Evolutionary conservation across 2,797 vertebrate species (phyloP).

Genomic region (Coreius guichenoti): DNA sequence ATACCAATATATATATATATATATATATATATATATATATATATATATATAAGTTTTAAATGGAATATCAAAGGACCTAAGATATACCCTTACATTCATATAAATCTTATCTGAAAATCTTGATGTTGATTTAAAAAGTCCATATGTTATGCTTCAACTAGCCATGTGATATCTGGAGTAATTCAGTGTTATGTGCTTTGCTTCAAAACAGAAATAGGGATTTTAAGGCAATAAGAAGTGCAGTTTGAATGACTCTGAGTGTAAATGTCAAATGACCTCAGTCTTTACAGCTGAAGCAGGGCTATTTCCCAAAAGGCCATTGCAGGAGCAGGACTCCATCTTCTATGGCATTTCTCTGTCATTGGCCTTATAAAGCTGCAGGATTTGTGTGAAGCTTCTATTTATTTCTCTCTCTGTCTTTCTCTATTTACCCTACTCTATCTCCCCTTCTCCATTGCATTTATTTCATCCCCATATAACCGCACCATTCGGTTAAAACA

Average conservation of each 20-base stretch:
- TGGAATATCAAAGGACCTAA: not conserved
- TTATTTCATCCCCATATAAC: slow-evolving; percentile 28
- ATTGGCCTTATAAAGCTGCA: slow-evolving; percentile 48
- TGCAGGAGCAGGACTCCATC: slow-evolving; percentile 19
- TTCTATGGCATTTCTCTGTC: slow-evolving; percentile 35
- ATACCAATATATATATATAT: not conserved
- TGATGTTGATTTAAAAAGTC: not conserved
- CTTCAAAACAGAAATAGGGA: slow-evolving; percentile 25
- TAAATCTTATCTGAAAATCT: not conserved
- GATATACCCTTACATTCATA: not conserved
- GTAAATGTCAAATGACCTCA: slow-evolving; percentile 43
- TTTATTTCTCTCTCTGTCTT: slow-evolving; percentile 40
- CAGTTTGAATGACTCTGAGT: slow-evolving; percentile 8
- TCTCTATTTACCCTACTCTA: slow-evolving; percentile 8
- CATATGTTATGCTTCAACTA: not conserved
- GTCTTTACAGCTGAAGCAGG: slow-evolving; percentile 37
- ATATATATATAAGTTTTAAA: no score
- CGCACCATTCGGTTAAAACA: slow-evolving; percentile 62
- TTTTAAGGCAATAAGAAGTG: not conserved
- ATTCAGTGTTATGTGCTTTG: not conserved
- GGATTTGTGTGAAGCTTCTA: slow-evolving; percentile 30
- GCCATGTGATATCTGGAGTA: not conserved
- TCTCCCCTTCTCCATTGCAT: slow-evolving; percentile 19
- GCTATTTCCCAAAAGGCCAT: slow-evolving; percentile 43
- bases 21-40: no score